Evolutionary conservation across 2,888 invertebrate species (phyloP).

Genomic region (Drosophila pseudotakahashii): DNA sequence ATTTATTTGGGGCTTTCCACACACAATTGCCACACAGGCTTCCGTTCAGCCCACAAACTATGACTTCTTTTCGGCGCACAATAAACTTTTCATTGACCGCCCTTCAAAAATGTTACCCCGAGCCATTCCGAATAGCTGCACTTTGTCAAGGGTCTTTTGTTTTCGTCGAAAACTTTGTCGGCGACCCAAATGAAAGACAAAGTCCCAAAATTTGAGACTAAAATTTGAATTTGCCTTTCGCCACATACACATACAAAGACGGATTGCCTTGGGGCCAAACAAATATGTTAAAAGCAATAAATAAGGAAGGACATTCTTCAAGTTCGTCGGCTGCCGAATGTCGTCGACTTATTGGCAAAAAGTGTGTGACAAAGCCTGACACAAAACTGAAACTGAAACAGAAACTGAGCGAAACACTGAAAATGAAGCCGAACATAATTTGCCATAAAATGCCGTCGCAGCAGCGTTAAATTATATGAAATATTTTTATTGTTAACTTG

Average conservation of each 20-base stretch:
- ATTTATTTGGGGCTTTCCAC: conserved; percentile 31
- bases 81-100: conserved; percentile 44
- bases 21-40: conserved; percentile 24
- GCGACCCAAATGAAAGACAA: conserved; percentile 48
- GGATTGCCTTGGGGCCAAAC: conserved; percentile 42
- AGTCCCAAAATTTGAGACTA: conserved; percentile 44
- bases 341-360: conserved; percentile 35
- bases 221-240: conserved; percentile 49
- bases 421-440: conserved; percentile 16
- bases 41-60: conserved; percentile 2
- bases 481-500: conserved; percentile 46
- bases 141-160: conserved; percentile 43
- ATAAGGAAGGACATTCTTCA: conserved; percentile 37
- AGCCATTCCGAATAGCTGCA: conserved; percentile 45
- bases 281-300: conserved; percentile 50
- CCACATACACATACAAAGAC: conserved; percentile 31
- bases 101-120: conserved; percentile 25
- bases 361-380: not conserved
- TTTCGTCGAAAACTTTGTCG: conserved; percentile 45
- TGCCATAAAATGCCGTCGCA: conserved; percentile 27
- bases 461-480: conserved; percentile 42
- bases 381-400: conserved; percentile 8
- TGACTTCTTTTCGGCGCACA: conserved; percentile 30
- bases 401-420: not conserved
- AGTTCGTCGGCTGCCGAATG: conserved; percentile 21